Percentiles rank a stretch among this genome's conserved stretches.
These are phyloP conservation scores for Crypturellus undulatus DNA, from an alignment of 2,113 vertebrate species.

Conservation along the genomic window DNA sequence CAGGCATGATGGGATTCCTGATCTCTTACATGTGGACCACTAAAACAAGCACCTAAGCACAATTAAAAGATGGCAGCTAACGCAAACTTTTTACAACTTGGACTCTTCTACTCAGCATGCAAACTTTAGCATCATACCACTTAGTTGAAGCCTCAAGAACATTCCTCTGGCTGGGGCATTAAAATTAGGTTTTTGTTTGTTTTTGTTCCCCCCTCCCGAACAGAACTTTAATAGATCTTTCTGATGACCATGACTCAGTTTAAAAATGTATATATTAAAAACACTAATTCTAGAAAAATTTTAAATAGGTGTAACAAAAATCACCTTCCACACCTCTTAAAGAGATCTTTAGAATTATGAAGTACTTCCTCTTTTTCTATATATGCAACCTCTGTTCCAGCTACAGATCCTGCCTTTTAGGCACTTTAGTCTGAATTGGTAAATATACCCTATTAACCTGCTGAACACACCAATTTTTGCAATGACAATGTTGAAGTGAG, in stretches of 20 bases:
- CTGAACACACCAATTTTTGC: background rate
- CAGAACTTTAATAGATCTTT: background rate
- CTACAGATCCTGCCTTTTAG: background rate
- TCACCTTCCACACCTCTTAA: background rate
- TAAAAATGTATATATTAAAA: background rate
- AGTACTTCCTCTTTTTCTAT: background rate
- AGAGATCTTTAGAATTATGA: background rate
- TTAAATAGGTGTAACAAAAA: background rate
- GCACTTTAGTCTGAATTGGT: background rate
- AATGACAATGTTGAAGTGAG: background rate
- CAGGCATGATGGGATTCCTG: background rate
- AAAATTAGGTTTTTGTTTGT: background rate
- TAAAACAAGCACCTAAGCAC: background rate
- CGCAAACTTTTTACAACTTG: background rate
- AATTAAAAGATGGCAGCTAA: background rate
- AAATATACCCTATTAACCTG: background rate
- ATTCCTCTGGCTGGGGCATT: background rate
- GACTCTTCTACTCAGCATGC: background rate
- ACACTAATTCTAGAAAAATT: background rate
- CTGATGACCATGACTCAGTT: background rate
- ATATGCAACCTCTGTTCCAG: background rate
- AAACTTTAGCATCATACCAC: background rate
- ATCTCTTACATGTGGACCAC: background rate
- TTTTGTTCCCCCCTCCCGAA: background rate
- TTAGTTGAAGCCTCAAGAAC: background rate